A percentile compares a stretch with the other conserved stretches of the same genome.
Evolutionary conservation across 2,797 vertebrate species (phyloP).

Genomic region (Ispidina lecontei): DNA sequence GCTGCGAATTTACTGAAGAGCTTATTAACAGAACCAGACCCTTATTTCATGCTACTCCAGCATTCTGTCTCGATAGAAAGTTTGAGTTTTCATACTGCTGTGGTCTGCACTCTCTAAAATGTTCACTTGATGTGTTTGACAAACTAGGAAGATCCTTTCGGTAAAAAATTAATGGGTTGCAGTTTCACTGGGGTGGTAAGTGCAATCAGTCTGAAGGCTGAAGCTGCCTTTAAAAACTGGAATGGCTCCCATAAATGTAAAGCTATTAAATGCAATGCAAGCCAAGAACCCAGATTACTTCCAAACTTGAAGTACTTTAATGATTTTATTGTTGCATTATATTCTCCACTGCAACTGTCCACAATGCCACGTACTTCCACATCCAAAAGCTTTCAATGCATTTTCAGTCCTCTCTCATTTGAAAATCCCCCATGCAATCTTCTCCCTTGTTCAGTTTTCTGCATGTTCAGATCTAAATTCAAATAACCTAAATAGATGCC

Average conservation of each 20-base stretch:
- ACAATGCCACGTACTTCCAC: constrained; percentile 43
- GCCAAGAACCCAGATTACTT: constrained; percentile 65
- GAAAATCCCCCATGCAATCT: neutral
- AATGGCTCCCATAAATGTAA: constrained; percentile 68
- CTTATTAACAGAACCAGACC: constrained; percentile 1
- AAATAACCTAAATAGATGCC: constrained; percentile 32
- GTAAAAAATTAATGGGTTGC: constrained; percentile 60
- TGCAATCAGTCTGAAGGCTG: constrained; percentile 72
- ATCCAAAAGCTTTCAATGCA: constrained; percentile 57
- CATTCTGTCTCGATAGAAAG: neutral
- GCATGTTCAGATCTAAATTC: constrained; percentile 41
- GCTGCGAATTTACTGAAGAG: neutral
- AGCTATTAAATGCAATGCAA: constrained; percentile 67
- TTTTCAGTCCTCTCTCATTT: constrained; percentile 41
- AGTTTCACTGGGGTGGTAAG: constrained; percentile 60
- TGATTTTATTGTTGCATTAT: constrained; percentile 70
- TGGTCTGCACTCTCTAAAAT: constrained; percentile 49
- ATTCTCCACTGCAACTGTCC: constrained; percentile 62
- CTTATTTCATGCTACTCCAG: constrained; percentile 28
- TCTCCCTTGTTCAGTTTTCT: constrained; percentile 26
- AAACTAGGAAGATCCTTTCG: constrained; percentile 49
- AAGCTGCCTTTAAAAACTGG: constrained; percentile 73
- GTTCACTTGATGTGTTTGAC: constrained; percentile 44
- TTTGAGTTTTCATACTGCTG: constrained; percentile 50
- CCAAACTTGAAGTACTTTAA: constrained; percentile 67